Evolutionary conservation across 2,888 invertebrate genomes (phyloP).

Genomic region (Peribatodes rhomboidaria): DNA sequence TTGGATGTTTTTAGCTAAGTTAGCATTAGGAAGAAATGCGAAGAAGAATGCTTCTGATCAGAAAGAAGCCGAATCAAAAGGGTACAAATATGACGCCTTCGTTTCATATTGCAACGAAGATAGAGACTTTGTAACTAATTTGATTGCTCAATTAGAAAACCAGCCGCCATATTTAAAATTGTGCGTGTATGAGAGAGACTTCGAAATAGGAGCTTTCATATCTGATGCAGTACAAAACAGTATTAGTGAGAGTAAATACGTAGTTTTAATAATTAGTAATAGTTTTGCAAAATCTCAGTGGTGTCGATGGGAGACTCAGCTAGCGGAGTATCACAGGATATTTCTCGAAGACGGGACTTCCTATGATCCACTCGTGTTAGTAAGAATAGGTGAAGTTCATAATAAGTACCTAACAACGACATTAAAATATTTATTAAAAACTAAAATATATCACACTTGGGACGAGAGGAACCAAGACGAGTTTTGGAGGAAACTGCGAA

Average conservation of each 20-base stretch:
- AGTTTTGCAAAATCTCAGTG: constrained; percentile 90
- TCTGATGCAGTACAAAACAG: constrained; percentile 89
- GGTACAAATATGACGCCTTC: constrained; percentile 87
- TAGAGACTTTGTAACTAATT: constrained; percentile 86
- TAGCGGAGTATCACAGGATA: constrained; percentile 89
- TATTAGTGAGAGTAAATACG: constrained; percentile 88
- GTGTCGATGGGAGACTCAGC: constrained; percentile 90
- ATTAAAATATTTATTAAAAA: constrained; percentile 87
- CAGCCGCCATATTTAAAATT: constrained; percentile 87
- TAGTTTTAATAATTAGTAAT: constrained; percentile 89
- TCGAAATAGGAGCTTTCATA: constrained; percentile 88
- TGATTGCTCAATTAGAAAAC: constrained; percentile 87
- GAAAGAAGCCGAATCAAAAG: constrained; percentile 54
- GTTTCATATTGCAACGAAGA: constrained; percentile 88
- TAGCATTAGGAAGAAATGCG: constrained; percentile 79
- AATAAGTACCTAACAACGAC: constrained; percentile 86
- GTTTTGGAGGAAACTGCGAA: constrained; percentile 77
- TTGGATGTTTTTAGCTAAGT: constrained; percentile 85
- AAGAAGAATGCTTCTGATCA: constrained; percentile 56
- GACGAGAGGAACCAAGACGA: constrained; percentile 75
- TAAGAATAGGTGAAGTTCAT: constrained; percentile 87
- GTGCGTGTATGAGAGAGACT: constrained; percentile 90
- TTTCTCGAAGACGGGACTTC: constrained; percentile 86
- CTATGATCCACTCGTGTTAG: constrained; percentile 87
- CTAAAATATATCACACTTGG: constrained; percentile 89